phyloP scores from a whole-genome alignment of 1,140 invertebrate species.

The Metaphire vulgaris region DNA sequence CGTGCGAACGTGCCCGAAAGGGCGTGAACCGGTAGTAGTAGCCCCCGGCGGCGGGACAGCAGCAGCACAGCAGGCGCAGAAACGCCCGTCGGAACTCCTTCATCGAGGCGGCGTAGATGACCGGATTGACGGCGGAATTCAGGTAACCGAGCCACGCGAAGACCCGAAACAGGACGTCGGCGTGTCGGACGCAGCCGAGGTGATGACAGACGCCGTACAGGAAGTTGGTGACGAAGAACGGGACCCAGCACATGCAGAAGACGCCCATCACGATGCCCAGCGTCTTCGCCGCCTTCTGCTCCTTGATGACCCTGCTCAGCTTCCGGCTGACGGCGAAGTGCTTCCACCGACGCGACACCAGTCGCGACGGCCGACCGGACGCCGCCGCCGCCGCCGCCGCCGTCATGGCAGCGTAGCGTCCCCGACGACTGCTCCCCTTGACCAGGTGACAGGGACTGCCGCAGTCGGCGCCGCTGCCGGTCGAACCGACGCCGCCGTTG shows the following conservation, averaged over 20 bases:
- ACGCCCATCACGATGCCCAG: conserved; percentile 37
- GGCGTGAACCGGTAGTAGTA: neutral
- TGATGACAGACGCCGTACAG: conserved; percentile 28
- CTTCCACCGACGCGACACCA: conserved; percentile 29
- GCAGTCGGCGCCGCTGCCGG: neutral
- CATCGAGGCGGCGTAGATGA: conserved; percentile 95
- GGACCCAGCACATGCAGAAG: conserved; percentile 36
- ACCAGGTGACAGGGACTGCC: neutral
- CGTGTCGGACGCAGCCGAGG: conserved; percentile 14
- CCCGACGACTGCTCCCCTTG: neutral
- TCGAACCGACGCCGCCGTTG: neutral
- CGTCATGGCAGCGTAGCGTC: neutral
- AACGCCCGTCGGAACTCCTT: conserved; percentile 78
- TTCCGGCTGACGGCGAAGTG: conserved; percentile 66
- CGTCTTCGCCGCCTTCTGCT: conserved; percentile 55
- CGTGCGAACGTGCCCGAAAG: too few relatives aligned
- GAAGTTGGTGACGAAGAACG: conserved; percentile 36
- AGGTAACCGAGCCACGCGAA: conserved; percentile 66
- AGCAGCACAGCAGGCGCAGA: conserved; percentile 34
- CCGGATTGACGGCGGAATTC: conserved; percentile 79
- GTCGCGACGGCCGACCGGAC: conserved; percentile 10
- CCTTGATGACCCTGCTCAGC: conserved; percentile 66
- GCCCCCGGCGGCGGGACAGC: neutral
- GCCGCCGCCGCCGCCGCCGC: too few relatives aligned
- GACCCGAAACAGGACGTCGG: conserved; percentile 30